Conservation (phyloP, 2,113 vertebrate genomes). For the Trogon surrucura region DNA sequence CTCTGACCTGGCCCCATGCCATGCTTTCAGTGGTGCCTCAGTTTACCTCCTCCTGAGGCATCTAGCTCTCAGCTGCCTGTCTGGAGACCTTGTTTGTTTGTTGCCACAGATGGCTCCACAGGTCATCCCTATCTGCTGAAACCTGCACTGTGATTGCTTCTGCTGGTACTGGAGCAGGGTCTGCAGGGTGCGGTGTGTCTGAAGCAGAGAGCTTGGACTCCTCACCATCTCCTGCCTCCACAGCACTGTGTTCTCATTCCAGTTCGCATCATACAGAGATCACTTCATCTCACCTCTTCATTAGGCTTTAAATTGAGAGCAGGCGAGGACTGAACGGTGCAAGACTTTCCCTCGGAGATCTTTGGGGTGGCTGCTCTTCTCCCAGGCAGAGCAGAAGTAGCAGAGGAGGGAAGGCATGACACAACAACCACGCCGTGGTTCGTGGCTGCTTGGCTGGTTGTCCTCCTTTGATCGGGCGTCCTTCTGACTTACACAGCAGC, state of each 20-base stretch:
- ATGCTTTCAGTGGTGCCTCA: background rate
- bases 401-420: background rate
- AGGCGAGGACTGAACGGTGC: background rate
- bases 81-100: background rate
- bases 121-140: background rate
- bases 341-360: background rate
- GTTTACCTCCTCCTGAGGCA: background rate
- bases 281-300: background rate
- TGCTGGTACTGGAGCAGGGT: background rate
- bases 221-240: background rate
- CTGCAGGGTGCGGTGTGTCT: background rate
- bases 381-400: background rate
- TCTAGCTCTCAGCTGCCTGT: background rate
- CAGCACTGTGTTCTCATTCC: background rate
- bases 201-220: background rate
- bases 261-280: background rate
- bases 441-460: background rate
- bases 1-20: background rate
- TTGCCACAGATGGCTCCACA: accelerated
- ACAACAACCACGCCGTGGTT: background rate
- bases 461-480: accelerated
- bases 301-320: background rate
- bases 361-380: background rate
- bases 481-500: background rate
- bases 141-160: background rate